phyloP scores from a whole-genome alignment of 2,113 vertebrate genomes.

The Guaruba guarouba region DNA sequence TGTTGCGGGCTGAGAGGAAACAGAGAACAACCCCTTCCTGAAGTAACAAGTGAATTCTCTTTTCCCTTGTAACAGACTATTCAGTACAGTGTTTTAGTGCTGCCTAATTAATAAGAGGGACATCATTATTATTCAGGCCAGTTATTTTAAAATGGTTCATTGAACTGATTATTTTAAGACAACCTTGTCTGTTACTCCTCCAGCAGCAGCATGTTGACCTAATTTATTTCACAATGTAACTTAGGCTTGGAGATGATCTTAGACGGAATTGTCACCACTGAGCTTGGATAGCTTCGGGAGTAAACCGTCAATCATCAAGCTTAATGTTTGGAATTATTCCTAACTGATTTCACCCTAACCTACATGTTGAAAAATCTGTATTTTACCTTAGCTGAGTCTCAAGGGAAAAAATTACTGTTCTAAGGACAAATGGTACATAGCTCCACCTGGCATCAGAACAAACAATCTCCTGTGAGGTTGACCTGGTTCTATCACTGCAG shows the following conservation, averaged over 20 bases:
- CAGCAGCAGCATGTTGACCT: background rate
- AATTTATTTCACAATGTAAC: background rate
- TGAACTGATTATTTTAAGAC: constrained; percentile 19
- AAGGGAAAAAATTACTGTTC: accelerated
- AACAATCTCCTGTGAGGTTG: background rate
- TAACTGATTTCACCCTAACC: background rate
- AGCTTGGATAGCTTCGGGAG: background rate
- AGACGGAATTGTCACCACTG: background rate
- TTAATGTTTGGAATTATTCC: background rate
- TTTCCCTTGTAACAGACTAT: background rate
- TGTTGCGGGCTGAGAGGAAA: background rate
- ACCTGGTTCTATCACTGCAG: constrained; percentile 22
- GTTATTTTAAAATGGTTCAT: constrained; percentile 22
- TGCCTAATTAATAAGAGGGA: background rate
- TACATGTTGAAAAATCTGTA: background rate
- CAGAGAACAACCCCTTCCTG: background rate
- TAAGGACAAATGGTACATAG: background rate
- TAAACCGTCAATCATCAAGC: background rate
- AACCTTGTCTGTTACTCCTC: background rate
- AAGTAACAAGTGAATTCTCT: background rate
- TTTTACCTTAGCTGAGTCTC: background rate
- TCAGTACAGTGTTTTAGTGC: background rate
- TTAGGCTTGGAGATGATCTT: background rate
- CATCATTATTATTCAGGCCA: background rate
- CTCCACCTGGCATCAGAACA: background rate